phyloP scores from a whole-genome alignment of 1,140 invertebrate species.

The Saxidomus purpurata region DNA sequence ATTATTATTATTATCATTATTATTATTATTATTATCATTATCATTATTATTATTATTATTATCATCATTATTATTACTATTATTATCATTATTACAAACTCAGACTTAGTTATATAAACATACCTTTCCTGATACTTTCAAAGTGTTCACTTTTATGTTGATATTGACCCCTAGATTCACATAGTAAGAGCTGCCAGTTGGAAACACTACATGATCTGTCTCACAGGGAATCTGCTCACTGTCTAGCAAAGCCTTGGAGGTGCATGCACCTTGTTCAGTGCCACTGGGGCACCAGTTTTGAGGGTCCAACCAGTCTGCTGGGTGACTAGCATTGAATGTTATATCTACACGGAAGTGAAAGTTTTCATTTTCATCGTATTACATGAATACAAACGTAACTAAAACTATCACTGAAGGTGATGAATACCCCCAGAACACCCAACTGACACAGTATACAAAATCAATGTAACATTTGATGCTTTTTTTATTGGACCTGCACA shows the following conservation, averaged over 20 bases:
- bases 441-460: no score
- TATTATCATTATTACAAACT: no score
- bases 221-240: constrained; percentile 80
- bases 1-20: no score
- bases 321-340: constrained; percentile 75
- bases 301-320: constrained; percentile 78
- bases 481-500: no score
- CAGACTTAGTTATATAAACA: constrained; percentile 23
- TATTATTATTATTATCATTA: no score
- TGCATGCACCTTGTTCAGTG: constrained; percentile 72
- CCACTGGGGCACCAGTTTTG: constrained; percentile 79
- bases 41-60: no score
- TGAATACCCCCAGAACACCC: no score
- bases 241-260: constrained; percentile 68
- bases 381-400: no score
- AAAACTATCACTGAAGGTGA: no score
- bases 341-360: constrained; percentile 69
- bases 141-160: constrained; percentile 73
- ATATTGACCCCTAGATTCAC: constrained; percentile 74
- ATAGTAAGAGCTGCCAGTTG: constrained; percentile 76
- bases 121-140: constrained; percentile 80
- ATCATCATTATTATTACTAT: no score
- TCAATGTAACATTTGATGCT: no score
- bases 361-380: no score
- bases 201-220: constrained; percentile 80